phyloP scores from a whole-genome alignment of 2,888 invertebrate species.

The Agapetus fuscipes region DNA sequence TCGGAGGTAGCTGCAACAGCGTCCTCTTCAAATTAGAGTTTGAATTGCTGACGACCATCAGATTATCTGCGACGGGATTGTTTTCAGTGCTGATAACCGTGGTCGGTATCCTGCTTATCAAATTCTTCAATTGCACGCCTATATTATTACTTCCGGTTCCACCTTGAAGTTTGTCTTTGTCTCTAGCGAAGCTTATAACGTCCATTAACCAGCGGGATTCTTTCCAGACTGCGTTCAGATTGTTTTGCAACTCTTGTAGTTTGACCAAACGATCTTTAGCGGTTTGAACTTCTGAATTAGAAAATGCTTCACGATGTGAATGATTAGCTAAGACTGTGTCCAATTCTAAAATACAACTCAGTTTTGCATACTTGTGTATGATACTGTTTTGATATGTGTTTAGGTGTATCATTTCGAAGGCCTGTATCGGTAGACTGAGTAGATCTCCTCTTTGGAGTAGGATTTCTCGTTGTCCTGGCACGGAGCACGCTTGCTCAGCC shows the following conservation, averaged over 20 bases:
- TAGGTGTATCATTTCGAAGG: slow-evolving; percentile 90
- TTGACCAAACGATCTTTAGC: slow-evolving; percentile 78
- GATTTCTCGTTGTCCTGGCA: slow-evolving; percentile 78
- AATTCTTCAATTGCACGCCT: slow-evolving; percentile 34
- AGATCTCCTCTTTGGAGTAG: slow-evolving; percentile 77
- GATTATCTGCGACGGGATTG: slow-evolving; percentile 16
- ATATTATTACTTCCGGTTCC: slow-evolving; percentile 37
- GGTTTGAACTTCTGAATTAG: slow-evolving; percentile 72
- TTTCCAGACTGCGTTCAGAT: slow-evolving; percentile 86
- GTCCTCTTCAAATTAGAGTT: slow-evolving; percentile 20
- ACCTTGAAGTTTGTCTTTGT: slow-evolving; percentile 44
- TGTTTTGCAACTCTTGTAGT: slow-evolving; percentile 75
- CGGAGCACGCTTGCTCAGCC: slow-evolving; percentile 85
- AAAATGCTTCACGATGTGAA: slow-evolving; percentile 90
- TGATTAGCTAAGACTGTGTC: slow-evolving; percentile 89
- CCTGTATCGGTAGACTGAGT: slow-evolving; percentile 85
- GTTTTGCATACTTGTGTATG: slow-evolving; percentile 80
- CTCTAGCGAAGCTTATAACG: slow-evolving; percentile 87
- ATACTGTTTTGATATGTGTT: slow-evolving; percentile 89
- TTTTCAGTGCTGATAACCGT: slow-evolving; percentile 17
- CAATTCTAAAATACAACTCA: slow-evolving; percentile 88
- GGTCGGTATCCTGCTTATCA: slow-evolving; percentile 19
- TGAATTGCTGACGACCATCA: slow-evolving; percentile 13
- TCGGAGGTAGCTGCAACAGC: slow-evolving; percentile 55
- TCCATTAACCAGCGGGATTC: slow-evolving; percentile 94